Conservation (phyloP, 2,113 vertebrate genomes). For the Corapipo altera region DNA sequence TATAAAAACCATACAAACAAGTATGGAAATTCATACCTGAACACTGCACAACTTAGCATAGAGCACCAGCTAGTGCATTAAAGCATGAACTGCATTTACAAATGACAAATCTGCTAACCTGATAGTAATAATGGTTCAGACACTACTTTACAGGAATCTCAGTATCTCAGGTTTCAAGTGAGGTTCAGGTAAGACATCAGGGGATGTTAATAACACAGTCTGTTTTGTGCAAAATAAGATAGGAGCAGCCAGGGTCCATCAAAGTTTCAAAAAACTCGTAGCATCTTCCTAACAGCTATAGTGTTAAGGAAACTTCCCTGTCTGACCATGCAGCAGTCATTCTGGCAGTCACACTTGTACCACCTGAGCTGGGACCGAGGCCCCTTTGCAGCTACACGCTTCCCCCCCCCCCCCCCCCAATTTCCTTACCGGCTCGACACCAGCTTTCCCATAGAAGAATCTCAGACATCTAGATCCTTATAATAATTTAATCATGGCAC, state of each 20-base stretch:
- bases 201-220: neutral
- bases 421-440: neutral
- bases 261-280: neutral
- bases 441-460: neutral
- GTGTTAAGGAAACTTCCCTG: neutral
- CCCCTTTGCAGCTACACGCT: neutral
- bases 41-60: neutral
- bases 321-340: neutral
- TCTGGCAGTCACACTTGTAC: neutral
- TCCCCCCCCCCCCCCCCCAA: neutral
- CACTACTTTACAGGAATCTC: neutral
- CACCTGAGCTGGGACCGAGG: neutral
- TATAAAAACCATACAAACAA: neutral
- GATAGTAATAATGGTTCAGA: neutral
- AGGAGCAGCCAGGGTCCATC: neutral
- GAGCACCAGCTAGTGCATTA: slow-evolving; percentile 35
- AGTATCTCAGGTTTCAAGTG: neutral
- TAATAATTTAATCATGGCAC: neutral
- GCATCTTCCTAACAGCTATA: neutral
- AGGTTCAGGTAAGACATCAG: neutral
- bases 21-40: neutral
- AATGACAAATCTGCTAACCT: neutral
- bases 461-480: neutral
- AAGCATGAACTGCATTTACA: neutral
- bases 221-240: neutral